A percentile compares a stretch with the other conserved stretches of the same genome.
phyloP scores from a whole-genome alignment of 2,797 vertebrate genomes.

The Pterois miles region DNA sequence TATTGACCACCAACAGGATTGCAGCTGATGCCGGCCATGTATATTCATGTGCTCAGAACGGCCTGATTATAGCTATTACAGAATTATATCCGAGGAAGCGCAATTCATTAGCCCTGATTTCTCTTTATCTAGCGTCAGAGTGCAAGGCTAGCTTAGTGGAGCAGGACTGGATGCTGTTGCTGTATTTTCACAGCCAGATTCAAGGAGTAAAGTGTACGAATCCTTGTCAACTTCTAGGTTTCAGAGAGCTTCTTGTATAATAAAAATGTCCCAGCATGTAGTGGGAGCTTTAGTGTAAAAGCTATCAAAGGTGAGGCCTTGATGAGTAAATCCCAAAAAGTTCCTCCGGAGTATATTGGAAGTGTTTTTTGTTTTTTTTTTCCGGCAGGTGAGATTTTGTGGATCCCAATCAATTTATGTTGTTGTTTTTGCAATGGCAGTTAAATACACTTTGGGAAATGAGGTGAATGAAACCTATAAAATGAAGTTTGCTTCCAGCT shows the following conservation, averaged over 20 bases:
- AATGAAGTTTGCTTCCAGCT: slow-evolving; percentile 89
- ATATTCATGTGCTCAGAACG: slow-evolving; percentile 77
- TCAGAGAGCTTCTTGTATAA: neutral
- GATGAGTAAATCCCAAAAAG: slow-evolving; percentile 39
- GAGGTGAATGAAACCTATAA: slow-evolving; percentile 85
- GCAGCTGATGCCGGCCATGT: slow-evolving; percentile 80
- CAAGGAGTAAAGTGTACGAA: slow-evolving; percentile 5
- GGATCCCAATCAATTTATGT: slow-evolving; percentile 80
- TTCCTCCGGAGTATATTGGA: slow-evolving; percentile 42
- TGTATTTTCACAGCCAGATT: slow-evolving; percentile 29
- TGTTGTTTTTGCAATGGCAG: slow-evolving; percentile 73
- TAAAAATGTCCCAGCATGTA: neutral
- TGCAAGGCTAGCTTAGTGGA: slow-evolving; percentile 53
- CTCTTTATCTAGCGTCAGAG: slow-evolving; percentile 77
- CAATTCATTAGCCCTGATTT: slow-evolving; percentile 83
- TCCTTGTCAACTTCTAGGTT: neutral
- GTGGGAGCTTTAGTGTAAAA: slow-evolving; percentile 9
- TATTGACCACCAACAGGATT: slow-evolving; percentile 87
- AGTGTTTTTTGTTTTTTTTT: slow-evolving; percentile 35
- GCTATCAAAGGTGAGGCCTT: slow-evolving; percentile 16
- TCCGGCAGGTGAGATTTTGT: slow-evolving; percentile 74
- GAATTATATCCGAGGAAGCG: slow-evolving; percentile 82
- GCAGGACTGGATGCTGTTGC: slow-evolving; percentile 50
- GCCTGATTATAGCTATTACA: slow-evolving; percentile 84
- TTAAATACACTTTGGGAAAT: slow-evolving; percentile 84